Conservation (phyloP, 2,113 vertebrate species). For the Xenopus laevis region DNA sequence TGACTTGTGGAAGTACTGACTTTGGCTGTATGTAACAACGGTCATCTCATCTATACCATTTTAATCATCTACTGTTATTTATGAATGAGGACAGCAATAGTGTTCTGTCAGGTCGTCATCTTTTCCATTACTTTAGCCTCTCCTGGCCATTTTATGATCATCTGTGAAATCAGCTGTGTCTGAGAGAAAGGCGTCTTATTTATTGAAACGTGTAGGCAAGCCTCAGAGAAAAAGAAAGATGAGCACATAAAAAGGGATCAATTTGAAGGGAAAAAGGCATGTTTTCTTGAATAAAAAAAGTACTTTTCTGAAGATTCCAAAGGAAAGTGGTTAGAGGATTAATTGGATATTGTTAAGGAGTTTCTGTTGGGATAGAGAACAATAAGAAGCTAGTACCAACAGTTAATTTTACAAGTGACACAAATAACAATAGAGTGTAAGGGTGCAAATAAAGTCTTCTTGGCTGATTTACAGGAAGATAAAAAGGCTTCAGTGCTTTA, state of each 20-base stretch:
- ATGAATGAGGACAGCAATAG: slow-evolving; percentile 52
- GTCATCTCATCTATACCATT: slow-evolving; percentile 57
- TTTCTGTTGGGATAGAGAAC: background rate
- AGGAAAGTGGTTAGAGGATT: slow-evolving; percentile 10
- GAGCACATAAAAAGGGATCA: slow-evolving; percentile 43
- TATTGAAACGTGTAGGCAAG: slow-evolving; percentile 51
- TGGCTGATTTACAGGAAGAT: no score
- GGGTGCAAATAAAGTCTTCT: no score
- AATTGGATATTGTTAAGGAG: slow-evolving; percentile 22
- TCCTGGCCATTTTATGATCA: slow-evolving; percentile 65
- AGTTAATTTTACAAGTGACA: background rate
- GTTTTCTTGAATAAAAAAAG: slow-evolving; percentile 28
- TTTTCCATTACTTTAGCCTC: slow-evolving; percentile 57
- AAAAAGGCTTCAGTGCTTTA: no score
- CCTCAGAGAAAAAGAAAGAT: slow-evolving; percentile 44
- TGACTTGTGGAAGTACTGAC: slow-evolving; percentile 46
- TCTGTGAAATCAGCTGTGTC: slow-evolving; percentile 72
- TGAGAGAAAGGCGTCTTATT: slow-evolving; percentile 58
- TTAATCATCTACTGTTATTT: slow-evolving; percentile 67
- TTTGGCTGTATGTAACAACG: slow-evolving; percentile 50
- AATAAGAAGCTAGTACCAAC: slow-evolving; percentile 3
- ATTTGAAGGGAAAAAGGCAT: slow-evolving; percentile 4
- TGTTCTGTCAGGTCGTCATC: slow-evolving; percentile 53
- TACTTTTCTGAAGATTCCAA: slow-evolving; percentile 10
- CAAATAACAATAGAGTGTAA: background rate